Percentiles rank a stretch among this genome's conserved stretches.
Conservation (phyloP, 2,797 vertebrate species). For the Pangasius mekongensis region DNA sequence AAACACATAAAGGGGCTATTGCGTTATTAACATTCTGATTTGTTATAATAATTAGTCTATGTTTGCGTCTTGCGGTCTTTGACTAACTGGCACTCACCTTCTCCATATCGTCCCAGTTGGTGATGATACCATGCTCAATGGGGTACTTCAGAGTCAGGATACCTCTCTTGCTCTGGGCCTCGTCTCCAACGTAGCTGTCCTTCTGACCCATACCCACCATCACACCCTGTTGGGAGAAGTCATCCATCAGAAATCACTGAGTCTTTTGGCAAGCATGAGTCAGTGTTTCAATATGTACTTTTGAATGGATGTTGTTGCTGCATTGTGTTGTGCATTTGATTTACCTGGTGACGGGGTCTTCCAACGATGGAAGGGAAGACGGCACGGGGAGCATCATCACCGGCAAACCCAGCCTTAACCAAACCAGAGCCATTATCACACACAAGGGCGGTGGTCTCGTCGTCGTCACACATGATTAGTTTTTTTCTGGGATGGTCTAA, state of each 20-base stretch:
- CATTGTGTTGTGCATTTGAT: neutral
- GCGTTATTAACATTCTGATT: neutral
- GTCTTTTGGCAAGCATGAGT: neutral
- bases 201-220: conserved; percentile 99
- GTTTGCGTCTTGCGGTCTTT: neutral
- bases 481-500: conserved; percentile 68
- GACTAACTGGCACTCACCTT: conserved; percentile 75
- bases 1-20: neutral
- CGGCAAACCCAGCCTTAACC: conserved; percentile 97
- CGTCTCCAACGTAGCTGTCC: conserved; percentile 96
- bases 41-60: neutral
- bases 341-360: conserved; percentile 94
- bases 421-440: conserved; percentile 96
- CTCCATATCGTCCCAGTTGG: conserved; percentile 99
- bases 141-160: conserved; percentile 98
- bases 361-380: conserved; percentile 98
- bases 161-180: conserved; percentile 97
- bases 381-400: conserved; percentile 93
- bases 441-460: conserved; percentile 92
- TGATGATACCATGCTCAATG: conserved; percentile 97
- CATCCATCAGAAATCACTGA: conserved; percentile 40
- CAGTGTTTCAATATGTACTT: neutral
- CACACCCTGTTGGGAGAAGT: conserved; percentile 82
- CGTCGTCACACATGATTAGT: conserved; percentile 92
- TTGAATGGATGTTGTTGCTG: neutral